phyloP scores from a whole-genome alignment of 2,888 invertebrate genomes.

The Lysandra bellargus region DNA sequence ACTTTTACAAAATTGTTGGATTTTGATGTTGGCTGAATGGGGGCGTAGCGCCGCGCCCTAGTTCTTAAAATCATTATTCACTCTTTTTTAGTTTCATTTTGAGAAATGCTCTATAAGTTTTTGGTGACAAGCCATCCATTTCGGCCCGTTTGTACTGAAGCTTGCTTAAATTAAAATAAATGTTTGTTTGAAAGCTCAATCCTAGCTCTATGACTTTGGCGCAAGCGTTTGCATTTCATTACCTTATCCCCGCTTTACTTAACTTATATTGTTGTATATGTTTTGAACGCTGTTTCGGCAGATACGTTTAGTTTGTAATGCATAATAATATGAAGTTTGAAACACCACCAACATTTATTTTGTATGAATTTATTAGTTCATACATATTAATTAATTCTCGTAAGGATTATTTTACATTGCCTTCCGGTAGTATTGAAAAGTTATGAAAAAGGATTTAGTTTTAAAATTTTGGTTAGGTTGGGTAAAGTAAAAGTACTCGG shows the following conservation, averaged over 20 bases:
- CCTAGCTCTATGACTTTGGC: slow-evolving; percentile 32
- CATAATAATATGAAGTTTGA: not conserved
- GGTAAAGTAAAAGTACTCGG: too few species aligned
- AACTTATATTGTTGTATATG: slow-evolving; percentile 39
- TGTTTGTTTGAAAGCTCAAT: not conserved
- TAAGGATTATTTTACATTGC: not conserved
- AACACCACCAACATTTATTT: not conserved
- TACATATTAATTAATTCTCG: slow-evolving; percentile 2
- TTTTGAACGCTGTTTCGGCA: slow-evolving; percentile 23
- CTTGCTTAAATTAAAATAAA: not conserved
- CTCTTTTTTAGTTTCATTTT: too few species aligned
- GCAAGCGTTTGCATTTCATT: slow-evolving; percentile 68
- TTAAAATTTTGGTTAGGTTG: too few species aligned
- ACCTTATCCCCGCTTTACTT: slow-evolving; percentile 45
- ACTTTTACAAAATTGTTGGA: too few species aligned
- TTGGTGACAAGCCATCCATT: too few species aligned
- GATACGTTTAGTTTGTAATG: slow-evolving; percentile 29
- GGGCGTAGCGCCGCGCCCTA: too few species aligned
- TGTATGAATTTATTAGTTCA: slow-evolving; percentile 14
- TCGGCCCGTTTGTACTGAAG: not conserved
- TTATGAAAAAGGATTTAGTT: not conserved
- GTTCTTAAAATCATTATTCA: too few species aligned
- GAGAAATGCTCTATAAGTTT: too few species aligned
- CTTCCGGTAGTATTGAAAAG: not conserved
- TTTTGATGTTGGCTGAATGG: too few species aligned